phyloP scores from a whole-genome alignment of 2,113 vertebrate species.

The Scopus umbretta region DNA sequence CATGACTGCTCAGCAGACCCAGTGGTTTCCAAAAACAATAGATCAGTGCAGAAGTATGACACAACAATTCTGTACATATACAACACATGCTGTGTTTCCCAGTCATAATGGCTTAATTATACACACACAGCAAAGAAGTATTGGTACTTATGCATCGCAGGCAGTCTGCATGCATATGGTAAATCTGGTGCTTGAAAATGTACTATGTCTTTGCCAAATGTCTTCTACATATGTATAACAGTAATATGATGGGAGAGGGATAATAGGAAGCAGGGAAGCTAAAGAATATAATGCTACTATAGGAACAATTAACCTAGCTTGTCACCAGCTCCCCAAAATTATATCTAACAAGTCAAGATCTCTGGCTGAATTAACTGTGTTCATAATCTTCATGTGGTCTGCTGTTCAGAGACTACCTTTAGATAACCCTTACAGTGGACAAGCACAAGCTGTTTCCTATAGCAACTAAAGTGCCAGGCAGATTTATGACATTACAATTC shows the following conservation, averaged over 20 bases:
- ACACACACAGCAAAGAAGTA: neutral
- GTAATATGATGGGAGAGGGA: neutral
- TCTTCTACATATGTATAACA: neutral
- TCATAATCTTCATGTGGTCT: neutral
- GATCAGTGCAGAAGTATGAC: conserved; percentile 1
- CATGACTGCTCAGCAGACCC: neutral
- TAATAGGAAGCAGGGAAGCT: neutral
- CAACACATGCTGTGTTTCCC: neutral
- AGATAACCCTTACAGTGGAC: neutral
- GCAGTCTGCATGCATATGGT: neutral
- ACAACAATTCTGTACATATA: neutral
- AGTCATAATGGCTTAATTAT: conserved; percentile 24
- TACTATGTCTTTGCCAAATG: neutral
- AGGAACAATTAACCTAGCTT: neutral
- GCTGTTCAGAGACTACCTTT: neutral
- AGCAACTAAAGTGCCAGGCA: neutral
- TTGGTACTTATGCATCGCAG: neutral
- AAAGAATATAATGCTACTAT: neutral
- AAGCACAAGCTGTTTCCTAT: neutral
- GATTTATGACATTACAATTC: neutral
- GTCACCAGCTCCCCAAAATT: neutral
- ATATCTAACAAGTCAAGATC: neutral
- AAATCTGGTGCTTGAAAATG: neutral
- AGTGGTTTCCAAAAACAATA: conserved; percentile 43
- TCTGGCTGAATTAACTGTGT: neutral